Base-by-base conservation (phyloP, 1,140 invertebrate species). In the Gonatopus flavifemur region DNA sequence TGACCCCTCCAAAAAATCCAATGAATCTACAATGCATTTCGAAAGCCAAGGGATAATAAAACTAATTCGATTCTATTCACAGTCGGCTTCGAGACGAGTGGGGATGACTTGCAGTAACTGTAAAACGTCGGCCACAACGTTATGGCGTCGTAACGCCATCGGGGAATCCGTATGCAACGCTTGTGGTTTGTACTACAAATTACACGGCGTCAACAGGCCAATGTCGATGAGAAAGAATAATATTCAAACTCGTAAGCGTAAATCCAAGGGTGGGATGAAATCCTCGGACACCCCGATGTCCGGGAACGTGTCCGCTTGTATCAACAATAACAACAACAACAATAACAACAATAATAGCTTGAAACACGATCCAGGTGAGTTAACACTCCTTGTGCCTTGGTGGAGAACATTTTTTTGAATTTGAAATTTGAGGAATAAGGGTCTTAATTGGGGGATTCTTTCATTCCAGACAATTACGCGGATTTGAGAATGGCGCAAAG, bases 171-270 rank as follows among this genome's bases (percentile, higher is more conserved):
- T 96, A 2, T 96, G 94, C 78, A 96, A 96, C 77, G 94, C 94
- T 3, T 97, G 94, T 69, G 94, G 94, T 9, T 83, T 96, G 3
- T 97, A 96, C 78, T 96, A 76, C 78, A 96, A 96, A 79, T 76
- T 96, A 51, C 96, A 98, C 73, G 86, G 84, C 49, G 87, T 98
- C 49, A 87, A 88, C 62, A 79, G 91, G 36, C 96, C 96, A 0
- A 62, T 90, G 32, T 84, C 93, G 7, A 98, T 98, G 96, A 96
- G 95, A 76, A 98, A 98, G 76, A 94, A 98, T 64, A 87, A 86
- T 30, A 98, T 98, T 64, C 89, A 90, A 80, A 96, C 93, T 21
- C 81, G 94, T 38, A 97, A 97, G 69, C 81, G 95, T 31, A 96
- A 96, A 72, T 90, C 91, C 0, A 93, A 93, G 72, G 85, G 83